Evolutionary conservation across 2,113 vertebrate genomes (phyloP).

Genomic region (Hymenochirus boettgeri): DNA sequence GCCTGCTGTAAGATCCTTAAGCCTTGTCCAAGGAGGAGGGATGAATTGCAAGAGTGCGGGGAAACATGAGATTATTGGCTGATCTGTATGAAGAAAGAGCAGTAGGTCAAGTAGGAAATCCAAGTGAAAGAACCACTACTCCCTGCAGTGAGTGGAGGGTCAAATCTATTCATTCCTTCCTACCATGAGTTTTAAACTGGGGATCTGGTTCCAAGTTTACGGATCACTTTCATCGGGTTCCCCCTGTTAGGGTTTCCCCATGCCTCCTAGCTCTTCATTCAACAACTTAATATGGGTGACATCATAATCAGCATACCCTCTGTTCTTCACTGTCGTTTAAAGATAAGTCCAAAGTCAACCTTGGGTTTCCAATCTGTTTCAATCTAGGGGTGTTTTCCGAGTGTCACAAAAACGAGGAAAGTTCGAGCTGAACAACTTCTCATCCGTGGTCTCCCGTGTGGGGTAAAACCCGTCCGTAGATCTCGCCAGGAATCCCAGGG

Average conservation of each 20-base stretch:
- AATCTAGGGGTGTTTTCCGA: constrained; percentile 58
- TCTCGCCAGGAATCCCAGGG: constrained; percentile 66
- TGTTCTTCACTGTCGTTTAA: too few relatives aligned
- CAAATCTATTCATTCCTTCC: too few relatives aligned
- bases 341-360: background rate
- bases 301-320: too few relatives aligned
- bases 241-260: too few relatives aligned
- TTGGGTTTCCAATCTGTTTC: too few relatives aligned
- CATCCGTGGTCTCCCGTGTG: constrained; percentile 59
- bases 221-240: too few relatives aligned
- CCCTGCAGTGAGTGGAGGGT: too few relatives aligned
- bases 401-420: constrained; percentile 59
- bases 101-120: constrained; percentile 54
- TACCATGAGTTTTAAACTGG: too few relatives aligned
- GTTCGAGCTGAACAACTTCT: constrained; percentile 64
- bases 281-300: too few relatives aligned
- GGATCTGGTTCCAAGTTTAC: too few relatives aligned
- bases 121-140: too few relatives aligned
- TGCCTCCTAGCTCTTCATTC: too few relatives aligned
- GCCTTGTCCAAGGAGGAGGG: constrained; percentile 58
- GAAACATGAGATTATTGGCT: constrained; percentile 62
- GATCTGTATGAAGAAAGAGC: constrained; percentile 66
- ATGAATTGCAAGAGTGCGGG: constrained; percentile 52
- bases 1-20: constrained; percentile 72
- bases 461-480: constrained; percentile 64